Evolutionary conservation across 1,140 invertebrate species (phyloP), one percentile per base, ranked within the genome.

Genomic region (Elysia chlorotica): DNA sequence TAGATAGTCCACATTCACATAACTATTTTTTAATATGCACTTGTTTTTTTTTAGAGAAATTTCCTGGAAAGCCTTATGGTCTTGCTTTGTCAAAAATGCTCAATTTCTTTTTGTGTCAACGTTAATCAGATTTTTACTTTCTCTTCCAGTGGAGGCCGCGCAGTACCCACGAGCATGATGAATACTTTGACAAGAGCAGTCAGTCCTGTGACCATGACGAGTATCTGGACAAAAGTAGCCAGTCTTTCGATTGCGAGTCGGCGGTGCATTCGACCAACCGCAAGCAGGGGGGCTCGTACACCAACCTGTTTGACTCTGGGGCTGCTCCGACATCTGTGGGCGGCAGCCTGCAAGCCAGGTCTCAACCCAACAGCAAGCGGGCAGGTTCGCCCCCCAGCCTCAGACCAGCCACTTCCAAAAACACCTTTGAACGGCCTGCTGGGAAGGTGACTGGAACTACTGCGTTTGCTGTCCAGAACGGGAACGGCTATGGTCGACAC

Each of bases 121-220:
- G n/a, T n/a, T n/a, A n/a, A n/a, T n/a, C n/a, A n/a, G n/a, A n/a
- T n/a, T n/a, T n/a, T n/a, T n/a, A n/a, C 72, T 74, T 69, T 63
- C 72, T 76, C 67, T 79, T 77, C 74, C 66, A 77, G 65, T 69
- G 71, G 73, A 75, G 76, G 69, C 59, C 76, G 57, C 66, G 66
- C 65, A 66, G 33, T 67, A 41, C 68, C 33, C 62, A 66, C 36
- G 76, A 81, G 59, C 73, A 76, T 67, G 77, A 81, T 41, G 77
- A 79, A 53, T 81, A 75, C 33, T 71, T 79, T 48, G 81, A 84
- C 62, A 78, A 78, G 65, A 70, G 80, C 56, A 84, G 93, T 38
- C 93, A 95, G 62, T 83, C 81, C 0, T 71, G 76, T 65, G 95
- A 97, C 89, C 96, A 95, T 88, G 95, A 97, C n/a, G n/a, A n/a